Conservation (phyloP, 1,140 invertebrate genomes). For the Hyphantria cunea region DNA sequence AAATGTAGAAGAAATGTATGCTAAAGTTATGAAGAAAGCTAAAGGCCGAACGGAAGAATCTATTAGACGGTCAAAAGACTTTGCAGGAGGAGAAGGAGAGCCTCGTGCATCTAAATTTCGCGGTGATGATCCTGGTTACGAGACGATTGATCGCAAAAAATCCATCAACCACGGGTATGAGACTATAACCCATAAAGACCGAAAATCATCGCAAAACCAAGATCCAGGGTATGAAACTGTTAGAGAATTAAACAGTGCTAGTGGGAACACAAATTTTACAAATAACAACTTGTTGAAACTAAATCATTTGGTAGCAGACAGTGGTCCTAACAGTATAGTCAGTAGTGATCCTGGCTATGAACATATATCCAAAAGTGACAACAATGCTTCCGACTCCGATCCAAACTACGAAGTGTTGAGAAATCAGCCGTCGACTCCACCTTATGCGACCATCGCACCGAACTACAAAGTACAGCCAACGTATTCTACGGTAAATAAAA, state of each 20-base stretch:
- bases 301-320: slow-evolving; percentile 68
- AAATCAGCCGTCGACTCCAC: slow-evolving; percentile 77
- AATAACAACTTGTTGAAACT: slow-evolving; percentile 67
- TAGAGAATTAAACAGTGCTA: slow-evolving; percentile 66
- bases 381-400: slow-evolving; percentile 84
- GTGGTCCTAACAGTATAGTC: slow-evolving; percentile 82
- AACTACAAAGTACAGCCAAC: slow-evolving; percentile 72
- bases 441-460: slow-evolving; percentile 76
- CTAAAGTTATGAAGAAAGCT: slow-evolving; percentile 90
- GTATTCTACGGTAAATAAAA: slow-evolving; percentile 83
- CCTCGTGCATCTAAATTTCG: slow-evolving; percentile 49
- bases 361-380: slow-evolving; percentile 78
- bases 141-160: slow-evolving; percentile 75
- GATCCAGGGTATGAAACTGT: slow-evolving; percentile 86
- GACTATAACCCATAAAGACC: slow-evolving; percentile 74
- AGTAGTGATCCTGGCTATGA: slow-evolving; percentile 86
- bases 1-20: slow-evolving; percentile 93
- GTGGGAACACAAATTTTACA: slow-evolving; percentile 38
- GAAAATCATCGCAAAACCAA: slow-evolving; percentile 62
- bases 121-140: slow-evolving; percentile 79
- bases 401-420: slow-evolving; percentile 88
- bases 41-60: slow-evolving; percentile 64
- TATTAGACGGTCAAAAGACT: slow-evolving; percentile 51
- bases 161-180: slow-evolving; percentile 77
- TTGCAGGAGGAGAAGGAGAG: slow-evolving; percentile 40